phyloP scores from a whole-genome alignment of 2,113 vertebrate genomes.

The Lophius piscatorius region DNA sequence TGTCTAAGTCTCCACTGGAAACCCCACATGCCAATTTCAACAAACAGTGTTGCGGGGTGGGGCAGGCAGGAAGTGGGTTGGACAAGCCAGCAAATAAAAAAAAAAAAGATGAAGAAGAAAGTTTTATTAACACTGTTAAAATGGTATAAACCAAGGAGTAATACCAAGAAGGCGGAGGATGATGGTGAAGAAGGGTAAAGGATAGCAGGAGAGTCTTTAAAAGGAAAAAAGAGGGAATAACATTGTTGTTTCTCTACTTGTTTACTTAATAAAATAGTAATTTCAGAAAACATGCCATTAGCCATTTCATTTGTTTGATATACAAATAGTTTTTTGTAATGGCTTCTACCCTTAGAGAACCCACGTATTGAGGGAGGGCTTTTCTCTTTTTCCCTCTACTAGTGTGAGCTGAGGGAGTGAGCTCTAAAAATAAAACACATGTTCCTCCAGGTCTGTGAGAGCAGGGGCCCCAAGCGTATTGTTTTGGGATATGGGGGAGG shows the following conservation, averaged over 20 bases:
- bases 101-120: constrained; percentile 21
- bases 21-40: constrained; percentile 45
- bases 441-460: constrained; percentile 76
- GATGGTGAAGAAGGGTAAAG: constrained; percentile 1
- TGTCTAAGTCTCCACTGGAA: constrained; percentile 52
- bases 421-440: constrained; percentile 84
- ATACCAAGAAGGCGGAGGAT: not conserved
- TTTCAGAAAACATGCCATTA: not conserved
- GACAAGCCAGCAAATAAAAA: constrained; percentile 4
- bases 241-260: not conserved
- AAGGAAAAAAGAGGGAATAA: constrained; percentile 15
- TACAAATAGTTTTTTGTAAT: constrained; percentile 23
- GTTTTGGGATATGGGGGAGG: constrained; percentile 78
- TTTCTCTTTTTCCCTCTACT: constrained; percentile 56
- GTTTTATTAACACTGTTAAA: constrained; percentile 9
- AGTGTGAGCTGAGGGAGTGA: constrained; percentile 60
- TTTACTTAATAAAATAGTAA: not conserved
- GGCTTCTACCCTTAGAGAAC: constrained; percentile 48
- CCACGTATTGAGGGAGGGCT: constrained; percentile 54
- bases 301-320: not conserved
- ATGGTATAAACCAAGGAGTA: constrained; percentile 1
- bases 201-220: too few species aligned
- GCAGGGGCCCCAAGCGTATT: constrained; percentile 72
- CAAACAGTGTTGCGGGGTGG: constrained; percentile 38
- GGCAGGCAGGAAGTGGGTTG: constrained; percentile 39